Percentiles rank a stretch among this genome's conserved stretches.
phyloP scores from a whole-genome alignment of 2,113 vertebrate species.

The Cervus canadensis region DNA sequence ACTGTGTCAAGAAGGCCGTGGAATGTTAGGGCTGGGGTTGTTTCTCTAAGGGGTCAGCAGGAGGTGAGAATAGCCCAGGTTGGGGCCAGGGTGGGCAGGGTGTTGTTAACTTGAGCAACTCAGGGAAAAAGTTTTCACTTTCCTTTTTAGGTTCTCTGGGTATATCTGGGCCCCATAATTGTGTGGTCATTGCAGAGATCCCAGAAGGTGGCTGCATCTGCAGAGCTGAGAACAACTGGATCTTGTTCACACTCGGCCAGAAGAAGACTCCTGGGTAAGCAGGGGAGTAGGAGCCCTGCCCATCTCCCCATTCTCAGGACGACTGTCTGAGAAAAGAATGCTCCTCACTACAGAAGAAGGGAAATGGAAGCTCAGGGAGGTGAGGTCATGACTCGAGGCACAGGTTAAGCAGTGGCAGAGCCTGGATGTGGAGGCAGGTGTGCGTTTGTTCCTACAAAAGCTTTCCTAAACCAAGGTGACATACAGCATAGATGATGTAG shows the following conservation, averaged over 20 bases:
- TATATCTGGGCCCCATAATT: accelerated
- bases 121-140: accelerated
- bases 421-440: neutral
- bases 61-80: accelerated
- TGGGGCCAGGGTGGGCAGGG: neutral
- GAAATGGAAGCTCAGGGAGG: accelerated
- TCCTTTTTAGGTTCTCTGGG: accelerated
- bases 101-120: accelerated
- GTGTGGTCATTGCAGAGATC: accelerated
- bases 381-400: accelerated
- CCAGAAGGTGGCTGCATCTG: accelerated
- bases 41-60: no score
- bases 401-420: accelerated
- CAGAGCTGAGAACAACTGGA: neutral
- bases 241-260: neutral
- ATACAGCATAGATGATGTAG: accelerated
- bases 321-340: no score
- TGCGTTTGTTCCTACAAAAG: neutral
- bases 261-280: neutral
- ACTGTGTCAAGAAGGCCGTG: accelerated
- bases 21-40: no score
- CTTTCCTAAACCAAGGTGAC: neutral
- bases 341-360: accelerated
- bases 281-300: accelerated
- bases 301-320: neutral